Conservation (phyloP, 2,888 invertebrate genomes). For the Sinopyrophorus schimmeli region DNA sequence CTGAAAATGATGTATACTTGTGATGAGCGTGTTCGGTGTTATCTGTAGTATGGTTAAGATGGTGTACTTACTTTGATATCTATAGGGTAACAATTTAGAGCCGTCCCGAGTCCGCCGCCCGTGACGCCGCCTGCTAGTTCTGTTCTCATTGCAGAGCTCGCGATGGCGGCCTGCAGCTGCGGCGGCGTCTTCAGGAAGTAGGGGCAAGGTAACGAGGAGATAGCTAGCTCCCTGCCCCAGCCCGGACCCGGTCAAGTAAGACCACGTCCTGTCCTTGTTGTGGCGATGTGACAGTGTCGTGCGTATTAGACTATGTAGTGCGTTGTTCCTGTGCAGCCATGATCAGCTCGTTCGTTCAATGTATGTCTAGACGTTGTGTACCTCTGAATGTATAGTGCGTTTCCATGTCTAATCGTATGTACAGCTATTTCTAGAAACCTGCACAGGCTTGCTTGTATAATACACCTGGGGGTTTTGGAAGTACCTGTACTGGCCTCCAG, state of each 20-base stretch:
- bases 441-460: constrained; percentile 32
- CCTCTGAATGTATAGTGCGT: constrained; percentile 40
- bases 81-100: constrained; percentile 34
- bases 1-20: constrained; percentile 10
- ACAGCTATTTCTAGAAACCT: constrained; percentile 38
- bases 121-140: constrained; percentile 60
- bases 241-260: constrained; percentile 56
- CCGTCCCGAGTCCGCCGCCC: constrained; percentile 36
- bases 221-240: constrained; percentile 60
- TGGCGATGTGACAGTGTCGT: constrained; percentile 57
- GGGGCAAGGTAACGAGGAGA: constrained; percentile 66
- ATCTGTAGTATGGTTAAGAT: constrained; percentile 26
- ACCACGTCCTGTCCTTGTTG: constrained; percentile 56
- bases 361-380: constrained; percentile 55
- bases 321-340: constrained; percentile 54
- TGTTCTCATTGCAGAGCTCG: constrained; percentile 66
- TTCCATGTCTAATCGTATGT: constrained; percentile 35
- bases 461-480: constrained; percentile 37
- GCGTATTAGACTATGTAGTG: constrained; percentile 52
- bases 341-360: constrained; percentile 56
- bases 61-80: constrained; percentile 35
- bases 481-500: constrained; percentile 43
- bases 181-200: constrained; percentile 66
- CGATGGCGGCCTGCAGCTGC: constrained; percentile 56
- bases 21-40: constrained; percentile 24